Evolutionary conservation across 2,113 vertebrate genomes (phyloP), one percentile per base, ranked within the genome.

Genomic region (Arvicanthis niloticus): DNA sequence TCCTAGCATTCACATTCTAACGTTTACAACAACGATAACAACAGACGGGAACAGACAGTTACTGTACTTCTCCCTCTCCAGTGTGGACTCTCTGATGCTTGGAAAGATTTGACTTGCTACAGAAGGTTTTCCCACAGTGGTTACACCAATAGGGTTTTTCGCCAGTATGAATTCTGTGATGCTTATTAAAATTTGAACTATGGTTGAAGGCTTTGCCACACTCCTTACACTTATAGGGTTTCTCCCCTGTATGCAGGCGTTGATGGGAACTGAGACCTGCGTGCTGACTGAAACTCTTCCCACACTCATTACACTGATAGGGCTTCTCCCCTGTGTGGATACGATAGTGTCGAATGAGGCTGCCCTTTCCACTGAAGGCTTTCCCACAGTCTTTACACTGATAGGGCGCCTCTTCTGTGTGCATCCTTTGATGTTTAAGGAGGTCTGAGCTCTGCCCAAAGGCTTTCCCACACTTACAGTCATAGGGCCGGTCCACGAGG

Each of bases 231-330:
- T 98, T 98, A 93, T 98, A 97, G 15, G 98, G 91, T 87, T 98
- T 98, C 76, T 98, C 40, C 26, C 97, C 97, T 0, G 98, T 98
- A 60, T 98, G 98, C n/a, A 97, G 98, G 67, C 98, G 97, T 91
- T 98, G 98, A 24, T 98, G 98, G 5, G 98, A 98, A 67, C 98
- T 98, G 70, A 98, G 98, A 24, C 98, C 98, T 16, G 98, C 97
- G 0, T 98, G 98, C 96, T 98, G 98, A 89, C 98, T 98, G 85
- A 98, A 98, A 37, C 98, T 97, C 95, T 98, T 98, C 8, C 95
- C 97, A 88, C 98, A 98, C 56, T 98, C 96, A 0, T 93, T 94
- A 65, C 98, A 98, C 85, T 97, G 97, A n/a, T 98, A 98, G 0
- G 98, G 98, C 53, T 98, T 98, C 88, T 98, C 98, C 72, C 98